Evolutionary conservation across 2,797 vertebrate genomes (phyloP), one percentile per base, ranked within the genome.

Genomic region (Lateolabrax maculatus): DNA sequence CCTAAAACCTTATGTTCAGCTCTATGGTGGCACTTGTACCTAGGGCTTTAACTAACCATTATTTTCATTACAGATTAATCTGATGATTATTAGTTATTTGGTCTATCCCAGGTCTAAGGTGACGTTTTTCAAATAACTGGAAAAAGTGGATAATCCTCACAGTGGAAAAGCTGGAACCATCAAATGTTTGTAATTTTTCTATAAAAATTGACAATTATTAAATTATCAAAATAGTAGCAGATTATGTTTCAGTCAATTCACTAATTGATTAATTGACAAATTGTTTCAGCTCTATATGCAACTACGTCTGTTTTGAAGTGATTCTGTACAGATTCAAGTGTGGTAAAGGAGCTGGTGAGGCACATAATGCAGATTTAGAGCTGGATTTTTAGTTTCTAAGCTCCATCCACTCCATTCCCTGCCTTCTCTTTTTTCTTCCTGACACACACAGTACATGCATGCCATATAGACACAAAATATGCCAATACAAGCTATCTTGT

Each of bases 401-500:
- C 21, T 80, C 1, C n/a, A 31, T 67, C 23, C 9, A 62, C 49
- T 61, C 74, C 62, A 83, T 68, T 75, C 29, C 46, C 29, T 44
- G 36, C 18, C 3, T 49, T 68, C n/a, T 62, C 7, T 15, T 58
- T 49, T 65, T 43, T 37, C 52, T 29, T 34, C 21, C 15, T 75
- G 34, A 71, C 53, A 86, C 56, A 87, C 63, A 52, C 31, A 65
- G 67, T 65, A 39, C 67, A 69, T 23, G 37, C 36, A 46, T 37
- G 43, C 68, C 36, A 25, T 21, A 64, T 3, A 72, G 60, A 74
- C 29, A 43, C 12, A 75, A 65, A 83, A 84, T 55, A 55, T 49
- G n/a, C 69, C 68, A 31, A 36, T 56, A 64, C 74, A 72, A 79
- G 71, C 58, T 48, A 77, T 77, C 81, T 69, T 74, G 77, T 65